Conservation (phyloP, 2,888 invertebrate species). For the Drosophila neutralis region DNA sequence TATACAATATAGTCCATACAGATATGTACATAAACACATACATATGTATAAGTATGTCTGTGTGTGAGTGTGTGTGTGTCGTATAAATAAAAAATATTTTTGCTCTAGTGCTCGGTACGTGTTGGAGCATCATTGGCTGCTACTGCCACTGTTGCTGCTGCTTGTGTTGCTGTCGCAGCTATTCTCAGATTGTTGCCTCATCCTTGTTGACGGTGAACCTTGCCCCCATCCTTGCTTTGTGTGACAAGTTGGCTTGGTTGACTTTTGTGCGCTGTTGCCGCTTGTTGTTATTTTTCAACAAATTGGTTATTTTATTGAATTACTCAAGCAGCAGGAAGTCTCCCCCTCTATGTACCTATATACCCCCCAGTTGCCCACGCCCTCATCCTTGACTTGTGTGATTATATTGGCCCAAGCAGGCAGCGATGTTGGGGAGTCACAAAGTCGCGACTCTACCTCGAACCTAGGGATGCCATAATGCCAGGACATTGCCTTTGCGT, state of each 20-base stretch:
- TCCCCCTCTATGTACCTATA: neutral
- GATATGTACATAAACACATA: conserved; percentile 11
- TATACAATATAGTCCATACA: conserved; percentile 63
- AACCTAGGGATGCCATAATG: conserved; percentile 43
- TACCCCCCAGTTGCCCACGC: neutral
- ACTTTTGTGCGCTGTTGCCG: conserved; percentile 55
- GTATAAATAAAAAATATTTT: conserved; percentile 67
- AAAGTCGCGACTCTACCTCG: conserved; percentile 40
- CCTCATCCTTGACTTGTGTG: conserved; percentile 36
- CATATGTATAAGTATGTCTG: conserved; percentile 14
- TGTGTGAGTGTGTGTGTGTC: conserved; percentile 20
- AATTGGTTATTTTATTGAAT: conserved; percentile 81
- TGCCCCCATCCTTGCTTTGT: conserved; percentile 34
- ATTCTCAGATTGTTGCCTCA: conserved; percentile 56
- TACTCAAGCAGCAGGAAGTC: conserved; percentile 76
- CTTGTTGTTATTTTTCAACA: conserved; percentile 78
- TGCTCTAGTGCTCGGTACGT: conserved; percentile 74
- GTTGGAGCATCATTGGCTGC: conserved; percentile 59
- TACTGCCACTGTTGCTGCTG: conserved; percentile 27
- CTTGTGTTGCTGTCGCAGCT: conserved; percentile 33
- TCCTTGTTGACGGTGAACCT: conserved; percentile 11
- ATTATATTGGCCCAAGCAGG: conserved; percentile 76
- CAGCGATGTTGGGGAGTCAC: conserved; percentile 16
- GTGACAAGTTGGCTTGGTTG: conserved; percentile 69
- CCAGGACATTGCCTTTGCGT: conserved; percentile 59